These are phyloP conservation scores for Mystacides longicornis DNA, from an alignment of 2,888 invertebrate species.

Conservation along the genomic window DNA sequence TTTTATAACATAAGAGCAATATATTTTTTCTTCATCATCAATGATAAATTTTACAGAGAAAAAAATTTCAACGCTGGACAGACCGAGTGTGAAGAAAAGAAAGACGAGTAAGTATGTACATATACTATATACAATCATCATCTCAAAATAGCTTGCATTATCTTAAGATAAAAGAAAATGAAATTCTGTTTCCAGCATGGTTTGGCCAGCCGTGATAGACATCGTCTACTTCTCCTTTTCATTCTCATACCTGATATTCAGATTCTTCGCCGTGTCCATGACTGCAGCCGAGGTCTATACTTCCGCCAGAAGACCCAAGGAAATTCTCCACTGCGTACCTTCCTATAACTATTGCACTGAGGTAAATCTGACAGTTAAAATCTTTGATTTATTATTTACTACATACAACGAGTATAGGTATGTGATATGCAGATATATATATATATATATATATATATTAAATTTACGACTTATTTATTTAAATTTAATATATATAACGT, in stretches of 20 bases:
- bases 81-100: neutral
- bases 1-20: too few relatives aligned
- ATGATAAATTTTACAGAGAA: too few relatives aligned
- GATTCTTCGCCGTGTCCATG: constrained; percentile 56
- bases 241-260: constrained; percentile 52
- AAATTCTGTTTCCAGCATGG: neutral
- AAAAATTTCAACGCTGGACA: neutral
- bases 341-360: constrained; percentile 54
- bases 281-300: constrained; percentile 54
- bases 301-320: constrained; percentile 49
- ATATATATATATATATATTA: too few relatives aligned
- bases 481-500: too few relatives aligned
- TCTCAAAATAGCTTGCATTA: neutral
- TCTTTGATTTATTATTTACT: too few relatives aligned
- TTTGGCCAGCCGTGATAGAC: constrained; percentile 40
- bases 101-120: neutral
- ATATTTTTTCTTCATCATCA: too few relatives aligned
- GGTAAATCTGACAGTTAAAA: too few relatives aligned
- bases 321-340: constrained; percentile 39
- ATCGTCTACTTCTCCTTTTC: constrained; percentile 59
- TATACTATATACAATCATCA: too few relatives aligned
- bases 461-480: too few relatives aligned
- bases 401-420: too few relatives aligned
- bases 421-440: too few relatives aligned
- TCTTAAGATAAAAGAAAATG: neutral